Evolutionary conservation across 2,113 vertebrate species (phyloP).

Genomic region (Ramphastos sulfuratus): DNA sequence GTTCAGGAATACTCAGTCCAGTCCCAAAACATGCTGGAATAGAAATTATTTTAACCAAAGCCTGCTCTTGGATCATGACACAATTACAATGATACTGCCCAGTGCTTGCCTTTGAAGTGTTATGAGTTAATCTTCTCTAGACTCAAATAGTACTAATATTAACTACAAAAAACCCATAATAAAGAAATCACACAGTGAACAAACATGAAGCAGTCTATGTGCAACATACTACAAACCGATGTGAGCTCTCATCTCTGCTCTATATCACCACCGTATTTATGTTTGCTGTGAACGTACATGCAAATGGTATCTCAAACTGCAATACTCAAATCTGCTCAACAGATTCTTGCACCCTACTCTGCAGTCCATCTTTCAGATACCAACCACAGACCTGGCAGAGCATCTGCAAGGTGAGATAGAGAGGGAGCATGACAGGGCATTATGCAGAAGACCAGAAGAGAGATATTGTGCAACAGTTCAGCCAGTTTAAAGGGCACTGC

Average conservation of each 20-base stretch:
- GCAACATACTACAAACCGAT: background rate
- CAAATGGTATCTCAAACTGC: background rate
- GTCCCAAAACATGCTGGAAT: background rate
- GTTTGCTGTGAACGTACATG: background rate
- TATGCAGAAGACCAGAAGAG: background rate
- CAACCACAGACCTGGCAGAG: background rate
- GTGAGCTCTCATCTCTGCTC: background rate
- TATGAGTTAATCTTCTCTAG: background rate
- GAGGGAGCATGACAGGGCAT: background rate
- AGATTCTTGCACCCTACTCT: background rate
- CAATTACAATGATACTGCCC: background rate
- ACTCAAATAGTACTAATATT: background rate
- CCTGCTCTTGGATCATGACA: background rate
- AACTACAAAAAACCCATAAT: background rate
- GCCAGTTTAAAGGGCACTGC: background rate
- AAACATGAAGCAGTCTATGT: background rate
- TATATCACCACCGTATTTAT: background rate
- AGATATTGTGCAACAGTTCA: background rate
- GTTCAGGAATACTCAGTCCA: background rate
- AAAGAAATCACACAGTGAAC: background rate
- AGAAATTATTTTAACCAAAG: background rate
- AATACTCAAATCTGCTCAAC: background rate
- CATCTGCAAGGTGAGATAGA: background rate
- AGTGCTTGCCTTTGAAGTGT: background rate
- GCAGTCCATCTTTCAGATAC: rapidly evolving